These are phyloP conservation scores for Rhombomys opimus DNA, from an alignment of 2,113 vertebrate genomes.

Conservation along the genomic window DNA sequence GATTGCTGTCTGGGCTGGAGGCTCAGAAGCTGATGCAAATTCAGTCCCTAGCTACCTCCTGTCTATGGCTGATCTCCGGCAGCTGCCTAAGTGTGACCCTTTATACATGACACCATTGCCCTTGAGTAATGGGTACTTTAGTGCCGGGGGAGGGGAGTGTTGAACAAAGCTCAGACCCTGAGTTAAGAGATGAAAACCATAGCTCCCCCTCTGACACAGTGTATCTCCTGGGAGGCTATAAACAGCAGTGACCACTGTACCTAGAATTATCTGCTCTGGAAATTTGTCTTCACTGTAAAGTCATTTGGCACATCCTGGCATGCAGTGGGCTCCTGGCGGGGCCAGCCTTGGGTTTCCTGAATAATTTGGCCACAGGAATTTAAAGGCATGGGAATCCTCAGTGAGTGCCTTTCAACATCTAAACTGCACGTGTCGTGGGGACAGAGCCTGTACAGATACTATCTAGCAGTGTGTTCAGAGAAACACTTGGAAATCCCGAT, in stretches of 20 bases:
- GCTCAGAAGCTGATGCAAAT: slow-evolving; percentile 22
- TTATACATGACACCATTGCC: slow-evolving; percentile 27
- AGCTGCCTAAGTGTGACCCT: slow-evolving; percentile 47
- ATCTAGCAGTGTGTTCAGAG: neutral
- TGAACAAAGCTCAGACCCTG: neutral
- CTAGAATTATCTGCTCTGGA: slow-evolving; percentile 60
- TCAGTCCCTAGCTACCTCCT: neutral
- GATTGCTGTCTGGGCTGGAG: neutral
- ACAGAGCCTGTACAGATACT: neutral
- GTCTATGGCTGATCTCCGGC: neutral
- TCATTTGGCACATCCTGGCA: neutral
- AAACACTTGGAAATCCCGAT: slow-evolving; percentile 10
- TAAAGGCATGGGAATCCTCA: neutral
- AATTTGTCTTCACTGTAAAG: slow-evolving; percentile 33
- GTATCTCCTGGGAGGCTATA: neutral
- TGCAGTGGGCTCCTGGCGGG: neutral
- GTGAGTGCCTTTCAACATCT: fast-evolving
- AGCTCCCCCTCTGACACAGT: neutral
- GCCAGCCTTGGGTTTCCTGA: neutral
- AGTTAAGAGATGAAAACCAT: slow-evolving; percentile 40
- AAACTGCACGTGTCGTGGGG: neutral
- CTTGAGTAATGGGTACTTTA: slow-evolving; percentile 21
- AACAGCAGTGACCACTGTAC: neutral
- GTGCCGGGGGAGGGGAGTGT: neutral
- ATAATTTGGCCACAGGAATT: neutral